Conservation (phyloP, 2,113 vertebrate genomes). For the Tachysurus vachellii region DNA sequence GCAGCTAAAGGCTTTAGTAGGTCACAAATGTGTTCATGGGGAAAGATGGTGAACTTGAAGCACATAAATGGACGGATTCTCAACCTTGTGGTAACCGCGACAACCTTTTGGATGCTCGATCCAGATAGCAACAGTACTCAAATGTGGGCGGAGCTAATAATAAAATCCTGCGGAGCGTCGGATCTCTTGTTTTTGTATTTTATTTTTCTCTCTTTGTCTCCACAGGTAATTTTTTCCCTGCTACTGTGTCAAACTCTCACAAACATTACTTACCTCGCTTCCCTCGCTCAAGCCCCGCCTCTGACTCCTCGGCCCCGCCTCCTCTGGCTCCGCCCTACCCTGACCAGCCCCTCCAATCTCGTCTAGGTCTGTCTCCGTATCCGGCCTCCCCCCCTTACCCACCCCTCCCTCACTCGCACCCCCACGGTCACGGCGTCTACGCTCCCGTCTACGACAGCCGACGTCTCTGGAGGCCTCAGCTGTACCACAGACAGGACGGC, state of each 20-base stretch:
- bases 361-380: slow-evolving; percentile 80
- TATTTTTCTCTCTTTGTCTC: slow-evolving; percentile 32
- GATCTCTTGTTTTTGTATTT: not conserved
- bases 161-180: not conserved
- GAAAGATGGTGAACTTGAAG: no score
- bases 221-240: slow-evolving; percentile 83
- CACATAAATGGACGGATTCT: not conserved
- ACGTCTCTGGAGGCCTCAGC: slow-evolving; percentile 92
- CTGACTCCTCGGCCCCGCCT: slow-evolving; percentile 86
- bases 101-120: not conserved
- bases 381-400: slow-evolving; percentile 83
- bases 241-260: slow-evolving; percentile 80
- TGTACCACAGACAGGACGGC: slow-evolving; percentile 92
- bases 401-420: slow-evolving; percentile 80
- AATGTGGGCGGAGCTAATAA: not conserved
- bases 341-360: slow-evolving; percentile 80
- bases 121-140: not conserved
- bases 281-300: slow-evolving; percentile 84
- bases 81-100: not conserved
- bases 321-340: slow-evolving; percentile 79
- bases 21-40: no score
- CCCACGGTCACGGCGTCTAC: slow-evolving; percentile 88
- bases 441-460: slow-evolving; percentile 93
- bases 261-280: slow-evolving; percentile 88
- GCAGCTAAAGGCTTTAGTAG: no score